A percentile compares a stretch with the other conserved stretches of the same genome.
Evolutionary conservation across 2,888 invertebrate genomes (phyloP).

Genomic region (Nemotelus nigrinus): DNA sequence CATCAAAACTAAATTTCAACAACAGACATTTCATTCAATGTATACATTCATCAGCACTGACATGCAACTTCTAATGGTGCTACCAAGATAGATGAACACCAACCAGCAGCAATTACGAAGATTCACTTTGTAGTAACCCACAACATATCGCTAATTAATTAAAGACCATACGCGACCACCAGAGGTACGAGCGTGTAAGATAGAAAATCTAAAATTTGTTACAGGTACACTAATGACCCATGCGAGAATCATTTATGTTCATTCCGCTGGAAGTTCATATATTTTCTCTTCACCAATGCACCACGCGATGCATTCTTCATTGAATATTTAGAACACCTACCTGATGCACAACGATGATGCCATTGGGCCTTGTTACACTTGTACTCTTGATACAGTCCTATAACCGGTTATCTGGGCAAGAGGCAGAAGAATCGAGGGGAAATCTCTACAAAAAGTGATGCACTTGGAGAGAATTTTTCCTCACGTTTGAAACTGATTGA

Average conservation of each 20-base stretch:
- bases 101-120: neutral
- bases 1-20: no score
- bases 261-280: conserved; percentile 24
- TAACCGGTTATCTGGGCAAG: no score
- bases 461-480: no score
- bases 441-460: no score
- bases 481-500: no score
- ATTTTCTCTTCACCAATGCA: neutral
- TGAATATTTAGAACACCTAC: conserved; percentile 22
- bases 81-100: conserved; percentile 25
- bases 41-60: no score
- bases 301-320: neutral
- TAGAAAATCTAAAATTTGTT: conserved; percentile 22
- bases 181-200: neutral
- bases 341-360: neutral
- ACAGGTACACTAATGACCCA: conserved; percentile 29
- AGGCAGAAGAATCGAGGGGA: no score
- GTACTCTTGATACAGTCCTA: no score
- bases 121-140: conserved; percentile 23
- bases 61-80: conserved; percentile 29
- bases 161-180: conserved; percentile 6
- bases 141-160: conserved; percentile 40
- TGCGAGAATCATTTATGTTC: conserved; percentile 23
- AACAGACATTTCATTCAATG: no score
- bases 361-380: no score